Percentiles rank a stretch among this genome's conserved stretches.
These are phyloP conservation scores for Monopis laevigella DNA, from an alignment of 2,888 invertebrate species.

Conservation along the genomic window DNA sequence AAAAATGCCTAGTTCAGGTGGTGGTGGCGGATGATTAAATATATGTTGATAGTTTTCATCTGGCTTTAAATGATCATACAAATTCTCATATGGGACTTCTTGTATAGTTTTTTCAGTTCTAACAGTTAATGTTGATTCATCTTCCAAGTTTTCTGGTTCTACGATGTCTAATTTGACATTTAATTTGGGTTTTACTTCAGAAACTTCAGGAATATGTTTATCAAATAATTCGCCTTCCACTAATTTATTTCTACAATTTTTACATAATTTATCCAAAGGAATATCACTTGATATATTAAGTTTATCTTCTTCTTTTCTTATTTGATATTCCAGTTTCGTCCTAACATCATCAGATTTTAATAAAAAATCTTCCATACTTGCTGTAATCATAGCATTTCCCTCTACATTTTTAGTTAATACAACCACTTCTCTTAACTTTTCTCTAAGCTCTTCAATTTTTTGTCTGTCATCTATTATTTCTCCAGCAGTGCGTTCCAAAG, in stretches of 20 bases:
- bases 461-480: slow-evolving; percentile 5
- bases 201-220: background rate
- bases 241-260: background rate
- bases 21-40: background rate
- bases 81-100: background rate
- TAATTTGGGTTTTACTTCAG: background rate
- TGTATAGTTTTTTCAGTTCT: background rate
- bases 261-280: slow-evolving; percentile 1
- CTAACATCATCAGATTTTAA: slow-evolving; percentile 20
- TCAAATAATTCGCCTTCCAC: background rate
- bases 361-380: slow-evolving; percentile 24
- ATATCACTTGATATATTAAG: slow-evolving; percentile 14
- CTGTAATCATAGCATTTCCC: slow-evolving; percentile 19
- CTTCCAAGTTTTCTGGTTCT: background rate
- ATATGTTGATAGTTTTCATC: background rate
- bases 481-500: slow-evolving; percentile 9
- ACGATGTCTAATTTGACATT: background rate
- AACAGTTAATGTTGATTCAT: no score
- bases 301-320: slow-evolving; percentile 23
- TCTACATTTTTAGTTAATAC: slow-evolving; percentile 24
- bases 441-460: slow-evolving; percentile 23
- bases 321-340: slow-evolving; percentile 13
- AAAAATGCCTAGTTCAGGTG: slow-evolving; percentile 3
- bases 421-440: slow-evolving; percentile 24
- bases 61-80: background rate